Base-by-base conservation (phyloP, 2,888 invertebrate species). In the Phytoseiulus persimilis region DNA sequence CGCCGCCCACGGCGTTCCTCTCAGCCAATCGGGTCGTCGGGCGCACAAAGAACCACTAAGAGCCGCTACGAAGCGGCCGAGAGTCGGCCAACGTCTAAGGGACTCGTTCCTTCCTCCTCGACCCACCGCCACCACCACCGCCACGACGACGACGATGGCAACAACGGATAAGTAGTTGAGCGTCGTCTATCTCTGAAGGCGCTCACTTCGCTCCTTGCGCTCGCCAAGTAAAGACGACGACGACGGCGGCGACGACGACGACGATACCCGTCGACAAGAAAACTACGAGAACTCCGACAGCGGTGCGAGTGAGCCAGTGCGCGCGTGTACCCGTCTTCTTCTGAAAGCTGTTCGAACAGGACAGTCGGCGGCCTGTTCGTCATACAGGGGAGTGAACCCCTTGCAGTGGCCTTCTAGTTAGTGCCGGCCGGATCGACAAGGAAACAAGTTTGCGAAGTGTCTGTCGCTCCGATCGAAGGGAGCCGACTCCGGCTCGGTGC, bases 1-100 rank as follows among this genome's bases (percentile, higher is more conserved):
- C 87, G n/a, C 87, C 87, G 87, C 87, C 87, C 32, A 87, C 87
- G 32, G 87, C 32, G 33, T 33, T 45, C 39, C 87, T 33, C 87
- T 84, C 87, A 87, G 87, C 87, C 87, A 87, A 87, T 87, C 87
- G 33, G 87, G 39, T 33, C 28, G 28, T 18, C 28, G 87, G 39
- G 87, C 87, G 28, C 87, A 87, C 87, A 87, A 87, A 87, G 87
- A 87, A 87, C 87, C 87, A 87, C 87, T 87, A 87, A 87, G 87
- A 87, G 87, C 87, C 87, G 32, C 84, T 84, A 84, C 84, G 84
- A 32, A 32, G 33, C 84, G 84, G 11, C 84, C 84, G 32, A 33
- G 32, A 32, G 84, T 33, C 84, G 84, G 32, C 33, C 32, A 84
- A 32, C 84, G 32, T 32, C 84, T 84, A 84, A 32, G 32, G 32